Base-by-base conservation (phyloP, 2,888 invertebrate species). In the Gibbula magus region DNA sequence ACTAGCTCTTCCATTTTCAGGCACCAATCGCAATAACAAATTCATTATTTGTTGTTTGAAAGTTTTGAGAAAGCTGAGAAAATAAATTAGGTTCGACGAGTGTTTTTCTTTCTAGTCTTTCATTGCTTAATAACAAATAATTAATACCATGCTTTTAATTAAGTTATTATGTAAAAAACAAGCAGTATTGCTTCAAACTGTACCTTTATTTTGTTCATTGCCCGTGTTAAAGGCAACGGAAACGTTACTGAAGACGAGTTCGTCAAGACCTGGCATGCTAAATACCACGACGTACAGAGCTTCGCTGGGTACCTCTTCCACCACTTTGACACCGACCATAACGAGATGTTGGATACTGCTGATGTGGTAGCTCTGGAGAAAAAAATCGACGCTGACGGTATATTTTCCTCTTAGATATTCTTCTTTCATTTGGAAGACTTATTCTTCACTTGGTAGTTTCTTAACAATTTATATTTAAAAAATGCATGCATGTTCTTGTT, bases 241-340 rank as follows among this genome's bases (percentile, higher is more conserved):
- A 35, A 29, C 20, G 76, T 76, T n/a, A 20, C n/a, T 1, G 56
- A 54, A 18, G 20, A 13, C 18, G 76, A 76, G 56, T 76, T 76
- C 20, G 56, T 39, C 3, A 56, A 76, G 18, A 25, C 25, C 2
- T 61, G 61, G 61, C 61, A 61, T 25, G 13, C 5, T 8, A 25
- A 25, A 25, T 78, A 78, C 78, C 66, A 67, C 10, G 78, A 78
- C 52, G 35, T n/a, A 2, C 45, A 20, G 4, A 51, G 51, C 20
- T 78, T 78, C 35, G 78, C 78, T 16, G 52, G 32, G 13, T 70
- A 78, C 35, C 67, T 78, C 51, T 78, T 78, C 32, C 67, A 67
- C 7, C 70, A 70, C 53, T 39, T 78, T 22, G 70, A 78, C 32
- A 53, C 52, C 53, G 32, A 78, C 53, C 3, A 1, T 2, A 70